Percentiles rank a stretch among this genome's conserved stretches.
Conservation (phyloP, 2,888 invertebrate species). For the Catocala fraxini region DNA sequence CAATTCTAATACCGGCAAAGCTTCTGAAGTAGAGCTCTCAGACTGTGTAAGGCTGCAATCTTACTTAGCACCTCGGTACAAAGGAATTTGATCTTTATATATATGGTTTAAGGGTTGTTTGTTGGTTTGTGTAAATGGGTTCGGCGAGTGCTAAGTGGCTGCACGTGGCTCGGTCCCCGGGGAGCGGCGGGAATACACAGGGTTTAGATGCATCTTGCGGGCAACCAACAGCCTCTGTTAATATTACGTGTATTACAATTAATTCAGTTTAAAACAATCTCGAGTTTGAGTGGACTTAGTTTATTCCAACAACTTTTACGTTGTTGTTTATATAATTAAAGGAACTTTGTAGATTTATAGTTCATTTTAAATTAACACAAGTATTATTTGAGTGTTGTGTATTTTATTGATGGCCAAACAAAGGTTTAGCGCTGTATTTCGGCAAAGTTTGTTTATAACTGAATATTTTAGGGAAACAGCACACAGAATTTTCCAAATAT, state of each 20-base stretch:
- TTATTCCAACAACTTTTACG: conserved; percentile 38
- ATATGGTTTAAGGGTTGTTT: conserved; percentile 58
- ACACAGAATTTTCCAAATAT: too few species aligned
- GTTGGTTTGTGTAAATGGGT: conserved; percentile 65
- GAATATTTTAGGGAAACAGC: too few species aligned
- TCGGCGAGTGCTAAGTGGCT: conserved; percentile 81
- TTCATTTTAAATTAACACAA: conserved; percentile 5
- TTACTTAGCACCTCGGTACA: conserved; percentile 60
- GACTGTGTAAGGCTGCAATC: conserved; percentile 74
- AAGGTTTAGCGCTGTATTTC: conserved; percentile 8
- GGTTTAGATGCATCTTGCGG: conserved; percentile 81
- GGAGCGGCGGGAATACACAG: conserved; percentile 71
- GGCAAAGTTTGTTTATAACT: too few species aligned
- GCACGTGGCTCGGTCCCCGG: conserved; percentile 78
- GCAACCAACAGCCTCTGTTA: conserved; percentile 73
- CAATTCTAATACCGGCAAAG: conserved; percentile 81
- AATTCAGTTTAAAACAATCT: conserved; percentile 73
- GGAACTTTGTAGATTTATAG: conserved; percentile 30
- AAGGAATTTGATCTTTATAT: conserved; percentile 72
- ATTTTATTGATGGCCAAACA: neutral
- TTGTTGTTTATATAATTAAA: conserved; percentile 28
- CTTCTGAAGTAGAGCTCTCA: conserved; percentile 80
- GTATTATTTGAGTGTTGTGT: neutral
- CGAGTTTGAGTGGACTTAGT: conserved; percentile 42
- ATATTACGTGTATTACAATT: conserved; percentile 79